Percentiles rank a stretch among this genome's conserved stretches.
phyloP scores from a whole-genome alignment of 1,140 invertebrate genomes.

The Colletes latitarsis region DNA sequence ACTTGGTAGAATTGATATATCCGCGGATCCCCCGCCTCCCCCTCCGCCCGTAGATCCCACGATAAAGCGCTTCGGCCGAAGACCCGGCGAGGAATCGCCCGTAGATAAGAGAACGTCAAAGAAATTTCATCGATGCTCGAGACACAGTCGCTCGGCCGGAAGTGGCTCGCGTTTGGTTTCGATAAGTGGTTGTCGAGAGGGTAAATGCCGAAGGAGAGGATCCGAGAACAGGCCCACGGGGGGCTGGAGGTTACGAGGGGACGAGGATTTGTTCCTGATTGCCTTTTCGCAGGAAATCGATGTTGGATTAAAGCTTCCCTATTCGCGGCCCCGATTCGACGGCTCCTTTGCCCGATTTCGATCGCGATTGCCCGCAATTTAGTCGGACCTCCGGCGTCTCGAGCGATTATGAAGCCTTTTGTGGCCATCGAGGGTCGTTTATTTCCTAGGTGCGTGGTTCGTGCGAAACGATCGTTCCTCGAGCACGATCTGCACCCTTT shows the following conservation, averaged over 20 bases:
- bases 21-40: neutral
- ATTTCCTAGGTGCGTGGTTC: neutral
- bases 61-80: slow-evolving; percentile 2
- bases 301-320: slow-evolving; percentile 56
- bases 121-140: slow-evolving; percentile 52
- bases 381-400: slow-evolving; percentile 20
- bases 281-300: slow-evolving; percentile 66
- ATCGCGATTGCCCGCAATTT: slow-evolving; percentile 40
- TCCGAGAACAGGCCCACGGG: neutral
- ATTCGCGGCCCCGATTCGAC: slow-evolving; percentile 48
- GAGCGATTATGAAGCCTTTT: slow-evolving; percentile 22
- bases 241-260: neutral
- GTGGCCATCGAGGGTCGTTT: slow-evolving; percentile 6
- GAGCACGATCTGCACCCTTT: too few species aligned
- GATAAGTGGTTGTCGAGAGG: slow-evolving; percentile 68
- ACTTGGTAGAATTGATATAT: slow-evolving; percentile 33
- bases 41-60: neutral
- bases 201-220: slow-evolving; percentile 57
- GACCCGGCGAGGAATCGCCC: neutral
- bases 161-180: slow-evolving; percentile 68
- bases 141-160: slow-evolving; percentile 57
- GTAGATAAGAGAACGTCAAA: slow-evolving; percentile 26
- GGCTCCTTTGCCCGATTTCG: slow-evolving; percentile 31
- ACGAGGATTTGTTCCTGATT: slow-evolving; percentile 62
- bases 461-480: neutral